Percentiles rank a stretch among this genome's conserved stretches.
phyloP scores from a whole-genome alignment of 2,888 invertebrate genomes.

The Meteorus colon region DNA sequence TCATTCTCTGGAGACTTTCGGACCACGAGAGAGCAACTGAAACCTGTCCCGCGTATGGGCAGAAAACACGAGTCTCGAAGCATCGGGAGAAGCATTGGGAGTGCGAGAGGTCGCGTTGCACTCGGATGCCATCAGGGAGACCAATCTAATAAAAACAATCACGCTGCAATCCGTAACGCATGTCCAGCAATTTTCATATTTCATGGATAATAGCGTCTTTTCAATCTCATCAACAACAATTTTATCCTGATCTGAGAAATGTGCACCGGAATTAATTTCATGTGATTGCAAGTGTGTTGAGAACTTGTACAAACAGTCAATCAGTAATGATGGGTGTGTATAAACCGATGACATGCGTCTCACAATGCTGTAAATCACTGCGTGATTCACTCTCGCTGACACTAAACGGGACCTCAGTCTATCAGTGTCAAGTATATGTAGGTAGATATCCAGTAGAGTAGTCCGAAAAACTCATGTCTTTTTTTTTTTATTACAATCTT shows the following conservation, averaged over 20 bases:
- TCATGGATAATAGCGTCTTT: slow-evolving; percentile 11
- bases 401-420: slow-evolving; percentile 59
- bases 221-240: slow-evolving; percentile 39
- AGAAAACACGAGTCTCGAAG: slow-evolving; percentile 54
- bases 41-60: slow-evolving; percentile 52
- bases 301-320: slow-evolving; percentile 61
- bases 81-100: slow-evolving; percentile 43
- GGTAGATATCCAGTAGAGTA: neutral
- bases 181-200: slow-evolving; percentile 28
- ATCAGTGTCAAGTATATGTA: slow-evolving; percentile 56
- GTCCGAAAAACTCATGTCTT: neutral
- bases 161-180: slow-evolving; percentile 32
- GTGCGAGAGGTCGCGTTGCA: slow-evolving; percentile 51
- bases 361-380: slow-evolving; percentile 62
- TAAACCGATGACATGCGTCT: slow-evolving; percentile 51
- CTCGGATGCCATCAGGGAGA: slow-evolving; percentile 44
- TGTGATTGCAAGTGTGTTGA: slow-evolving; percentile 41
- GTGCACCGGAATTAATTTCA: slow-evolving; percentile 50
- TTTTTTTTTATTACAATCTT: too few relatives aligned
- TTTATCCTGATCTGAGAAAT: slow-evolving; percentile 63
- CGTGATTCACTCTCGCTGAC: slow-evolving; percentile 62
- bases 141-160: slow-evolving; percentile 28
- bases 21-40: slow-evolving; percentile 42
- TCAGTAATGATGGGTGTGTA: slow-evolving; percentile 55
- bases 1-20: slow-evolving; percentile 52